Evolutionary conservation across 2,888 invertebrate genomes (phyloP), one percentile per base, ranked within the genome.

Genomic region (Caenorhabditis parvicauda): DNA sequence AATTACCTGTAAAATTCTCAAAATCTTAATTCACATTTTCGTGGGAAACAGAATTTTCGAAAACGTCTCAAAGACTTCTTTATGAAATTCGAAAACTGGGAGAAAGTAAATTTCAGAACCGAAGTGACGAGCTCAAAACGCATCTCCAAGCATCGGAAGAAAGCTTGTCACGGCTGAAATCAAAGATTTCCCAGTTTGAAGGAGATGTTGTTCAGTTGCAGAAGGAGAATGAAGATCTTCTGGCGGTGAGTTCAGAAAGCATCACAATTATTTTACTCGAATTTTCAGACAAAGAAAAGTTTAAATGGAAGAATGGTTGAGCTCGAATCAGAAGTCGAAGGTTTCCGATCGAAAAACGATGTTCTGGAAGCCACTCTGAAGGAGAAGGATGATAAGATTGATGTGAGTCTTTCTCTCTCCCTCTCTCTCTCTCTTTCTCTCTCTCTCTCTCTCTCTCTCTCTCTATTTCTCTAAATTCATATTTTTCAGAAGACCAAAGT

Each of bases 381-480:
- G 6, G 64, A 66, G 25, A 66, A 63, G 29, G 63, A 61, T 51
- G 54, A 46, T 5, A 69, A 64, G 32, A 57, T 69, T 24, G 66
- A 69, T 57, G 65, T 67, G 24, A 52, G 55, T 45, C 39, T 28
- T 9, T 19, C 45, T 22, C 27, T 38, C 7, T 19, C 6, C 35
- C n/a, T n/a, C n/a, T n/a, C n/a, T n/a, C n/a, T n/a, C n/a, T n/a
- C n/a, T n/a, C n/a, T n/a, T n/a, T n/a, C n/a, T n/a, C n/a, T n/a
- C n/a, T n/a, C n/a, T n/a, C n/a, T n/a, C n/a, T n/a, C n/a, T n/a
- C n/a, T n/a, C n/a, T n/a, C n/a, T n/a, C n/a, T n/a, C n/a, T n/a
- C n/a, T n/a, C n/a, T n/a, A n/a, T n/a, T n/a, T n/a, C 9, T 32
- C n/a, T n/a, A 32, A 32, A 32, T 32, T 12, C n/a, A 25, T 35